Conservation (phyloP, 2,888 invertebrate species). For the Orchesellides sinensis region DNA sequence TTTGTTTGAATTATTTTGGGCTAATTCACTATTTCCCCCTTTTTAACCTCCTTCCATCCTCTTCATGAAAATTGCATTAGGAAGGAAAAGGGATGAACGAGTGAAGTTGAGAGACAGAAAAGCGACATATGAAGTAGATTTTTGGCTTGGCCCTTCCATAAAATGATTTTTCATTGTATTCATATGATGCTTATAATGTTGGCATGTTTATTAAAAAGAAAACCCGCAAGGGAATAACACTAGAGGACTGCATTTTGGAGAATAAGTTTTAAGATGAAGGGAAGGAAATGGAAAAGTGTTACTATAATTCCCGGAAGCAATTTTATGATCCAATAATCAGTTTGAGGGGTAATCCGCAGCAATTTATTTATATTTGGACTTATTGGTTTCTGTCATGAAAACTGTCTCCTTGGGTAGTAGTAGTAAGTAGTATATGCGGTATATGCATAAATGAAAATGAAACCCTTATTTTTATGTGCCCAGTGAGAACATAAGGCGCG, state of each 20-base stretch:
- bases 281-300: conserved; percentile 48
- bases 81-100: neutral
- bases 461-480: conserved; percentile 33
- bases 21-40: conserved; percentile 17
- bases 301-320: conserved; percentile 62
- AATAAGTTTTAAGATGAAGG: no score
- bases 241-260: no score
- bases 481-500: conserved; percentile 1
- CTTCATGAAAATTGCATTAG: conserved; percentile 29
- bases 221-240: conserved; percentile 20
- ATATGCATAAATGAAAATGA: no score
- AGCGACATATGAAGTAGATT: conserved; percentile 36
- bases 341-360: conserved; percentile 30
- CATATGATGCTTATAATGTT: no score
- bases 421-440: no score
- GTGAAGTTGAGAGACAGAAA: neutral
- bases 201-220: conserved; percentile 35
- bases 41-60: neutral
- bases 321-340: conserved; percentile 64
- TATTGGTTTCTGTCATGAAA: neutral
- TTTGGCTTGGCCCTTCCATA: neutral
- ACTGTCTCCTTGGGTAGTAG: neutral
- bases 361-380: conserved; percentile 28
- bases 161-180: no score
- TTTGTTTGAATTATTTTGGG: no score